Evolutionary conservation across 2,113 vertebrate genomes (phyloP).

Genomic region (Thunnus thynnus): DNA sequence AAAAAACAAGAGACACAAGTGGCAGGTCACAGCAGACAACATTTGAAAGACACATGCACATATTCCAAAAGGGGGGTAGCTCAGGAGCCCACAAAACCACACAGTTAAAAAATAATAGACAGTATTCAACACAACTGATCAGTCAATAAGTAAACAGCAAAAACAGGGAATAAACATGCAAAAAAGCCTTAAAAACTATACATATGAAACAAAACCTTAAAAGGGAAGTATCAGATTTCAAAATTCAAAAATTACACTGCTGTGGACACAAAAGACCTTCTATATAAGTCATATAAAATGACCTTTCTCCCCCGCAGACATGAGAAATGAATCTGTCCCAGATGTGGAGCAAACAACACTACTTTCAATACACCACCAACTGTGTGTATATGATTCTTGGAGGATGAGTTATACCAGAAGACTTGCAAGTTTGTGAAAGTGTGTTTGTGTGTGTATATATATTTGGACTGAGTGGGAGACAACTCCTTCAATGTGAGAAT

Average conservation of each 20-base stretch:
- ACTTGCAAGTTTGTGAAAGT: slow-evolving; percentile 4
- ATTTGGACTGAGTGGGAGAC: slow-evolving; percentile 14
- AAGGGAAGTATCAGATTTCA: too few species aligned
- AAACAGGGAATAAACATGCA: too few species aligned
- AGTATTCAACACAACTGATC: background rate
- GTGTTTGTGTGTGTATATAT: slow-evolving; percentile 2
- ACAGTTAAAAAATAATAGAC: background rate
- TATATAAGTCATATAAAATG: background rate
- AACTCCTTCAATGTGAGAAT: slow-evolving; percentile 22
- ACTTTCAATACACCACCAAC: slow-evolving; percentile 1
- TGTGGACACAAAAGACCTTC: background rate
- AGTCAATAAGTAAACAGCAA: background rate
- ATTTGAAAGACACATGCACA: background rate
- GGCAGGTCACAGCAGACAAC: background rate
- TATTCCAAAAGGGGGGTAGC: background rate
- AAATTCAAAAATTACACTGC: background rate
- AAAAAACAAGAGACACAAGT: background rate
- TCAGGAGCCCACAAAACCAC: background rate
- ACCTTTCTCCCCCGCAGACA: background rate
- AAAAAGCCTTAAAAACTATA: too few species aligned
- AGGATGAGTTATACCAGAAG: slow-evolving; percentile 2
- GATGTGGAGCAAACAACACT: slow-evolving; percentile 43
- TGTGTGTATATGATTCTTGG: slow-evolving; percentile 14
- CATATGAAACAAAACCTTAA: too few species aligned
- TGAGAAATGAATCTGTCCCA: slow-evolving; percentile 32